phyloP scores from a whole-genome alignment of 2,797 vertebrate genomes.

The Spea hammondii region DNA sequence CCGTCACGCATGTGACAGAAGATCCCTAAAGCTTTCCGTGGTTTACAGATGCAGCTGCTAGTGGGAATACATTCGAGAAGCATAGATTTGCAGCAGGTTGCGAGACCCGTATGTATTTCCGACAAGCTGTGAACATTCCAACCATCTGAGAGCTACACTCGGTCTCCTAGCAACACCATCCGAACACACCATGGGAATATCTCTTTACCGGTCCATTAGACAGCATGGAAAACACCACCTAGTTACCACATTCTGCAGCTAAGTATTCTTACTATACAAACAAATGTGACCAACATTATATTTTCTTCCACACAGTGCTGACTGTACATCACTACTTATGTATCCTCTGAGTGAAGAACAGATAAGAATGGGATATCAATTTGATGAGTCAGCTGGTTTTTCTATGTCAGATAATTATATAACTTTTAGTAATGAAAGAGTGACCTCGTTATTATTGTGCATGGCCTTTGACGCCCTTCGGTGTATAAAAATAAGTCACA shows the following conservation, averaged over 20 bases:
- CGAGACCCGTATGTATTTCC: constrained; percentile 25
- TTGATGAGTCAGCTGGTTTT: too few relatives aligned
- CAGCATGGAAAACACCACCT: constrained; percentile 41
- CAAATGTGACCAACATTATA: not conserved
- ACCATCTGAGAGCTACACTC: constrained; percentile 8
- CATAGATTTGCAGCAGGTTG: constrained; percentile 28
- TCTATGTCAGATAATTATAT: too few relatives aligned
- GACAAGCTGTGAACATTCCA: constrained; percentile 6
- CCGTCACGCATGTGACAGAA: not conserved
- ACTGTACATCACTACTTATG: too few relatives aligned
- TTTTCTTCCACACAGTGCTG: not conserved
- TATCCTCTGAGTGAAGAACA: too few relatives aligned
- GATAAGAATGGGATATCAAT: too few relatives aligned
- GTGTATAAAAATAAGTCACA: too few relatives aligned
- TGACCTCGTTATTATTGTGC: too few relatives aligned
- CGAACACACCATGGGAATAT: constrained; percentile 53
- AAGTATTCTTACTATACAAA: constrained; percentile 14
- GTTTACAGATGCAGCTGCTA: constrained; percentile 2
- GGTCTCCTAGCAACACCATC: constrained; percentile 61
- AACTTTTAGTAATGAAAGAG: too few relatives aligned
- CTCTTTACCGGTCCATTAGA: constrained; percentile 53
- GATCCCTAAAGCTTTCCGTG: constrained; percentile 15
- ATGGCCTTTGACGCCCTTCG: too few relatives aligned
- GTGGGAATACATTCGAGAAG: constrained; percentile 32
- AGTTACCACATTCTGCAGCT: constrained; percentile 5